These are phyloP conservation scores for Dromiciops gliroides DNA, from an alignment of 2,113 vertebrate species.

Conservation along the genomic window DNA sequence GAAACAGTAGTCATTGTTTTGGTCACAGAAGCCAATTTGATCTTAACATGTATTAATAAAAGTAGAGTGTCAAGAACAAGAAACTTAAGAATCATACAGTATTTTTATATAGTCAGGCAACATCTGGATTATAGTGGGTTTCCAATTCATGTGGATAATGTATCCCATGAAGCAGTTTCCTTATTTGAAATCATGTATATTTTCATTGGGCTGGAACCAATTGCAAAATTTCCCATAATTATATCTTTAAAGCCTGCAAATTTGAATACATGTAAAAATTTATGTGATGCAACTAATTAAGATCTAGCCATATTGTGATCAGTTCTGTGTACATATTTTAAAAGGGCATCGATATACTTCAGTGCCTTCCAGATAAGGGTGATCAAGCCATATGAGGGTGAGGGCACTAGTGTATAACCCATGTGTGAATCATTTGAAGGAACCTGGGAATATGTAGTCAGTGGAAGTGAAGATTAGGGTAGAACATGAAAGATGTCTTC, in stretches of 20 bases:
- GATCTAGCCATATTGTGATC: background rate
- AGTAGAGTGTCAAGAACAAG: background rate
- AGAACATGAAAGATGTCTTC: background rate
- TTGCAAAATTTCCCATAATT: background rate
- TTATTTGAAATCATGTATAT: conserved; percentile 4
- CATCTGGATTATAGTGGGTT: background rate
- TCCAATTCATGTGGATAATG: background rate
- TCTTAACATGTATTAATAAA: background rate
- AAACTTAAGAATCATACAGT: background rate
- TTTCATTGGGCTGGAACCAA: background rate
- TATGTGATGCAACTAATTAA: background rate
- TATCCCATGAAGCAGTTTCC: background rate
- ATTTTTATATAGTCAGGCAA: background rate
- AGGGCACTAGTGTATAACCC: background rate
- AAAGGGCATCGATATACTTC: background rate
- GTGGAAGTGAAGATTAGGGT: background rate
- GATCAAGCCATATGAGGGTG: background rate
- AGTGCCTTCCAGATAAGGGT: background rate
- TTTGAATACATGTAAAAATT: background rate
- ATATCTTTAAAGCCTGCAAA: background rate
- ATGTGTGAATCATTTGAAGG: background rate
- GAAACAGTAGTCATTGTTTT: background rate
- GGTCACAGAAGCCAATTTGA: background rate
- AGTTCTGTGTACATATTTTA: background rate
- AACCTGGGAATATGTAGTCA: background rate